Evolutionary conservation across 2,888 invertebrate genomes (phyloP), one percentile per base, ranked within the genome.

Genomic region (Troglohyphantes excavatus): DNA sequence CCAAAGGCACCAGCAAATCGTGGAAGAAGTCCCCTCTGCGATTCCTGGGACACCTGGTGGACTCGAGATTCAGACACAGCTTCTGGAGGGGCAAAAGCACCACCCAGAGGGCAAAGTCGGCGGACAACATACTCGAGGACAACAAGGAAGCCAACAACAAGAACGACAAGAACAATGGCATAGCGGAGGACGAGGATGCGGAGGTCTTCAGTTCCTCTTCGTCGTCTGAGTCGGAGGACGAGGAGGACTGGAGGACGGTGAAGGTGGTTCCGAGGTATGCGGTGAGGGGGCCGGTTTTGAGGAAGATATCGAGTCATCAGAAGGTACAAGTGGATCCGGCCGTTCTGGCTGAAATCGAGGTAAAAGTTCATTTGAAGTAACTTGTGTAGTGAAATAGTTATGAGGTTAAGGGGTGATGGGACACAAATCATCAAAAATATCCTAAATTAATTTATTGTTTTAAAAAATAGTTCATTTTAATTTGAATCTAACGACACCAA

Each of bases 331-430:
- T 91, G 23, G 83, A 90, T 78, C 91, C 91, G 17, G 88, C 88
- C 3, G 61, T 91, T 2, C 43, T 91, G 68, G 91, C 91, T n/a
- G 91, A 91, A 79, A 91, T 91, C 17, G 91, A 91, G 90, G 91
- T 91, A 65, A 23, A 13, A 23, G 1, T 1, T 53, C 17, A 17
- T 53, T 11, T 53, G 17, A 9, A 33, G 33, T 33, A 33, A 33
- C 33, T 33, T 9, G 33, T 33, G 3, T 33, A 9, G 9, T 3
- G 33, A 3, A 33, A 33, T 33, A 9, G 33, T 9, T 3, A 9
- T 6, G 3, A 3, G 5, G 9, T 6, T 33, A 33, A 33, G 33
- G 33, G 33, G 33, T 9, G 9, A 33, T 6, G 33, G 33, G 33
- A 9, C n/a, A n/a, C n/a, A n/a, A n/a, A n/a, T n/a, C n/a, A n/a